Evolutionary conservation across 1,140 invertebrate species (phyloP), one percentile per base, ranked within the genome.

Genomic region (Drosophila ironensis): DNA sequence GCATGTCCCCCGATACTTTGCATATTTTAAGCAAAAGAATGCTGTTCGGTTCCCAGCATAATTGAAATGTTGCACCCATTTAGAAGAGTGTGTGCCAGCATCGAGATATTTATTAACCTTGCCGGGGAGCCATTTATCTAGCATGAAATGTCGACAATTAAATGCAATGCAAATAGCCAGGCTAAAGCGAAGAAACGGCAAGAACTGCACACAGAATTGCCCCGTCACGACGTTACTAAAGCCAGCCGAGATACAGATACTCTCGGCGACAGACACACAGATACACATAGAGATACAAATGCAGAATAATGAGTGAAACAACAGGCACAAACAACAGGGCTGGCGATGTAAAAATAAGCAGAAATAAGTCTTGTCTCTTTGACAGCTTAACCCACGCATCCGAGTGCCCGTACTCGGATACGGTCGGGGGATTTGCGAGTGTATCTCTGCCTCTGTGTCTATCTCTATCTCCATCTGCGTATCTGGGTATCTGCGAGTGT

Each of bases 321-420:
- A 37, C 12, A 37, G 33, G 16, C 14, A 2, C 33, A 45, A 45
- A 63, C 60, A 64, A 57, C 8, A 66, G 53, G 61, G 50, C 63
- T 42, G 73, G 64, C 70, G 46, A 50, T 84, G 80, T 84, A 86
- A 84, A 84, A 84, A 80, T 86, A 84, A 86, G 74, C 71, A 78
- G 56, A 86, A 86, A 86, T 86, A 86, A 86, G 67, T 86, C 81
- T 86, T 86, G 71, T 72, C 75, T 60, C 74, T 86, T 84, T 86
- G 81, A 86, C 81, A 86, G 80, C 80, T 86, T 75, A 87, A 48
- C 80, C 80, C 80, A 86, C 80, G 80, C 80, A 86, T 63, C 59
- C 59, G 27, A 64, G 44, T 27, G 17, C 24, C 37, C 30, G 56
- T 61, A 71, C 54, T 46, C 70, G 67, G 53, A 51, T 69, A 54